Percentiles rank a stretch among this genome's conserved stretches.
These are phyloP conservation scores for Griposia aprilina DNA, from an alignment of 2,888 invertebrate species.

Conservation along the genomic window DNA sequence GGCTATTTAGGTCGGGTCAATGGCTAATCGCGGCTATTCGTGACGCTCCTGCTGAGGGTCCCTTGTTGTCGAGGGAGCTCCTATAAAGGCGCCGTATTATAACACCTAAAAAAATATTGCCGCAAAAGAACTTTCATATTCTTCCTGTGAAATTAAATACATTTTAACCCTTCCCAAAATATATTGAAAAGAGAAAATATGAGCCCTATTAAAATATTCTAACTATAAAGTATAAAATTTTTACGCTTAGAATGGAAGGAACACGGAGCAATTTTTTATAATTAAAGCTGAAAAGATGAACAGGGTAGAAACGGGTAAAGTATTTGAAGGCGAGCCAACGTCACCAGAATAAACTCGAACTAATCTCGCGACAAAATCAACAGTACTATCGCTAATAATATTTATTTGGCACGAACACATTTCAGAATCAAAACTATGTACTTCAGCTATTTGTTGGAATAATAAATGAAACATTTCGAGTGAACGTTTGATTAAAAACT, in stretches of 20 bases:
- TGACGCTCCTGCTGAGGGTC: slow-evolving; percentile 75
- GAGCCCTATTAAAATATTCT: slow-evolving; percentile 24
- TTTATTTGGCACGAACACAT: slow-evolving; percentile 48
- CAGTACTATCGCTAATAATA: slow-evolving; percentile 46
- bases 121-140: slow-evolving; percentile 19
- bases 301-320: slow-evolving; percentile 35
- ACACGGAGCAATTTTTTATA: slow-evolving; percentile 39
- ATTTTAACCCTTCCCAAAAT: slow-evolving; percentile 16
- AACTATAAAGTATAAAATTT: slow-evolving; percentile 20
- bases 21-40: slow-evolving; percentile 81
- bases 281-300: slow-evolving; percentile 45
- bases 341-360: slow-evolving; percentile 47
- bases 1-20: slow-evolving; percentile 85
- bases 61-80: slow-evolving; percentile 63
- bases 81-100: slow-evolving; percentile 50
- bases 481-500: slow-evolving; percentile 26
- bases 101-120: slow-evolving; percentile 57
- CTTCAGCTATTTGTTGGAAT: slow-evolving; percentile 34
- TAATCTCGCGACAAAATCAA: slow-evolving; percentile 60
- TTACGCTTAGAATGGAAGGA: slow-evolving; percentile 29
- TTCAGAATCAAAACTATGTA: slow-evolving; percentile 37
- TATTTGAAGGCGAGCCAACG: slow-evolving; percentile 37
- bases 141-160: slow-evolving; percentile 32
- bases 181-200: slow-evolving; percentile 28
- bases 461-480: slow-evolving; percentile 34